Evolutionary conservation across 2,888 invertebrate genomes (phyloP), one percentile per base, ranked within the genome.

Genomic region (Euzophera pinguis): DNA sequence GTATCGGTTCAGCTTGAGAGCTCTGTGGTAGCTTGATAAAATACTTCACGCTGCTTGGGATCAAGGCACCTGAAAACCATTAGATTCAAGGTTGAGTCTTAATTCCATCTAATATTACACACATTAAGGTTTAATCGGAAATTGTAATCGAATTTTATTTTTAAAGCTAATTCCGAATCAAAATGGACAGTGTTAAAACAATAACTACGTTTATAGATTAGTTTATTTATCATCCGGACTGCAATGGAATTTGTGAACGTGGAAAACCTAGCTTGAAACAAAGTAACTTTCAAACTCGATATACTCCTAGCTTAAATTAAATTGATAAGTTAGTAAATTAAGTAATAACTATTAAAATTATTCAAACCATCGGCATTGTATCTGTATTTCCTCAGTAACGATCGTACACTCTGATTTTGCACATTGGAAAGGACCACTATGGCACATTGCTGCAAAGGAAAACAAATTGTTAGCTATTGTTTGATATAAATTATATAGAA

Each of bases 31-130:
- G 51, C 58, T 88, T 89, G 13, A 88, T 75, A 55, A 77, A 89
- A 60, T 89, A 89, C 60, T 81, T 80, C 14, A 89, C 87, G 56
- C 89, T 89, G 66, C 78, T 77, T 16, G 88, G 89, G 57, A 89
- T 89, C 16, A 89, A 71, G 8, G 78, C 58, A 47, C 89, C 89
- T 89, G 63, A 37, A 32, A 9, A 8, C 22, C 22, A 22, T 3
- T 5, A 22, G 22, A 22, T 3, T 22, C 22, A 22, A 22, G 22
- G 22, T 22, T 22, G 5, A 22, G 22, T 22, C 22, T 22, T 22
- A 22, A 22, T 22, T 2, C 22, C 22, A 22, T 22, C 22, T 22
- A 22, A 22, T 3, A 5, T 22, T 22, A 3, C 22, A 22, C 22
- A 22, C 22, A 22, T 22, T 2, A n/a, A n/a, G n/a, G n/a, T n/a